Conservation (phyloP, 1,140 invertebrate genomes). For the Drosophila simulans region DNA sequence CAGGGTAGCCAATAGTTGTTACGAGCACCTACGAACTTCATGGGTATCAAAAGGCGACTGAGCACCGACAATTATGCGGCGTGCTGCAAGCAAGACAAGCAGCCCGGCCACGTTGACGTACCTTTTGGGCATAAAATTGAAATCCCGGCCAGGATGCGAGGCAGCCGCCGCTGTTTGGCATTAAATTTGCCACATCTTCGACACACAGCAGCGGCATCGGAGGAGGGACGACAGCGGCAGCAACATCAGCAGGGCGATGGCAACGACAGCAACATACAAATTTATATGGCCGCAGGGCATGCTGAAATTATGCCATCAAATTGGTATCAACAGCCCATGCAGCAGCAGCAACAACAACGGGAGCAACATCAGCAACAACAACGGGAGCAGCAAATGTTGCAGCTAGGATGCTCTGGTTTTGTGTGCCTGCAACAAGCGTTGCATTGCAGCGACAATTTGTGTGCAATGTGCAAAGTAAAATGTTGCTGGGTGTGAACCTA, state of each 20-base stretch:
- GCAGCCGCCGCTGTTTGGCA: conserved; percentile 64
- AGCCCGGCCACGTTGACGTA: conserved; percentile 74
- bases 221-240: conserved; percentile 7
- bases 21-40: conserved; percentile 11
- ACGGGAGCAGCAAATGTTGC: conserved; percentile 12
- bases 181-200: conserved; percentile 80
- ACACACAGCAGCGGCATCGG: conserved; percentile 29
- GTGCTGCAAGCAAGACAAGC: conserved; percentile 48
- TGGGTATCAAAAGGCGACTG: conserved; percentile 16
- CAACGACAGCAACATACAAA: conserved; percentile 81
- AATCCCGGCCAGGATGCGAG: conserved; percentile 74
- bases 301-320: conserved; percentile 85
- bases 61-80: conserved; percentile 69
- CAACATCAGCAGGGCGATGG: conserved; percentile 52
- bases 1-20: conserved; percentile 17
- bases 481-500: conserved; percentile 80
- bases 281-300: conserved; percentile 79
- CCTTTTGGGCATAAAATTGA: conserved; percentile 83
- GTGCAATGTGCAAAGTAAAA: conserved; percentile 78
- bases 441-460: conserved; percentile 71
- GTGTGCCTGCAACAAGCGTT: conserved; percentile 34
- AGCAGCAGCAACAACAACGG: conserved; percentile 19
- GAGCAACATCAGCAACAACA: conserved; percentile 1
- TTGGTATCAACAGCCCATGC: conserved; percentile 75
- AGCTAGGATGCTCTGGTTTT: conserved; percentile 44